A percentile compares a stretch with the other conserved stretches of the same genome.
Conservation (phyloP, 2,797 vertebrate genomes). For the Melanotaenia parkinsoni region DNA sequence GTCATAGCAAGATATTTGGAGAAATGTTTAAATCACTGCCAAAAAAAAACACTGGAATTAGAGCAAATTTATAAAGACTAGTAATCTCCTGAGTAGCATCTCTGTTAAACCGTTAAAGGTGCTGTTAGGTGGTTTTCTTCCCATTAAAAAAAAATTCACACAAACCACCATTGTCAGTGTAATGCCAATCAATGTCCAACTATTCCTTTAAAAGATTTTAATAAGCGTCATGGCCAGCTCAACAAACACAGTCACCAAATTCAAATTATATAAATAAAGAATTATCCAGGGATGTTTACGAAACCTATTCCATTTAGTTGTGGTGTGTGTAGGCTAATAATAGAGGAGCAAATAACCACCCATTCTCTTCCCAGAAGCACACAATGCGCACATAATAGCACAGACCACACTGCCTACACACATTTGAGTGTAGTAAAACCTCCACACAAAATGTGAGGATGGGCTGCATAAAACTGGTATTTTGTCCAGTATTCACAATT, state of each 20-base stretch:
- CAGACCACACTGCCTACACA: slow-evolving; percentile 43
- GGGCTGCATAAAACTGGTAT: slow-evolving; percentile 8
- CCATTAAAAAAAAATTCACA: neutral
- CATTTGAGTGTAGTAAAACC: slow-evolving; percentile 31
- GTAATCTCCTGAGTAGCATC: neutral
- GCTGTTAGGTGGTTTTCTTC: neutral
- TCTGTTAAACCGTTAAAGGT: neutral
- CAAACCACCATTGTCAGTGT: neutral
- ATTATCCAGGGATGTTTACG: neutral
- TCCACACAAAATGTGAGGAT: slow-evolving; percentile 20
- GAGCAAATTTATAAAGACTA: neutral
- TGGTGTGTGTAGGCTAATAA: slow-evolving; percentile 35
- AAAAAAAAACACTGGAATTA: neutral
- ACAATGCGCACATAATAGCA: slow-evolving; percentile 29
- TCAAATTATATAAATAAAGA: slow-evolving; percentile 8
- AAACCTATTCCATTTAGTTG: slow-evolving; percentile 29
- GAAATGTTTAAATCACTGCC: neutral
- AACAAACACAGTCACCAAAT: slow-evolving; percentile 6
- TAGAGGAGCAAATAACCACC: slow-evolving; percentile 30
- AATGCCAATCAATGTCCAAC: neutral
- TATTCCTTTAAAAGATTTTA: slow-evolving; percentile 1
- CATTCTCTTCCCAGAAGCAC: slow-evolving; percentile 33
- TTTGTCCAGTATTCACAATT: neutral
- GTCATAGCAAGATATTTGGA: neutral
- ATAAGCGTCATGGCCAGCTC: neutral